Conservation (phyloP, 2,113 vertebrate species). For the Pomatorhinus ruficollis region DNA sequence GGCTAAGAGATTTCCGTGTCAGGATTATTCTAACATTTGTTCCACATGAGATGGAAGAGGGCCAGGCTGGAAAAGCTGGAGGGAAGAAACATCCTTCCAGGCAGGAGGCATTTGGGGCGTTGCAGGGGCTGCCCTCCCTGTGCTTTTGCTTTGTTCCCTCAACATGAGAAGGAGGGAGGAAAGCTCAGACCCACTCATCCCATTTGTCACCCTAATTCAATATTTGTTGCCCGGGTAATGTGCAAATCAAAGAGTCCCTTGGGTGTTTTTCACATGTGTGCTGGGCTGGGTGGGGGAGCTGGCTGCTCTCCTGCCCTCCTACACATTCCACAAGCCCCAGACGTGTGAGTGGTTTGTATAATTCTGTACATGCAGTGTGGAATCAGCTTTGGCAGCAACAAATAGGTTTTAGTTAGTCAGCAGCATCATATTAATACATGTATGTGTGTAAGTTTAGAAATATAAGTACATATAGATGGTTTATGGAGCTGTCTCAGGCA, state of each 20-base stretch:
- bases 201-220: background rate
- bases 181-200: background rate
- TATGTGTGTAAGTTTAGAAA: background rate
- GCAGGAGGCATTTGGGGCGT: fast-evolving
- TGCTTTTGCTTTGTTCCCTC: background rate
- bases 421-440: background rate
- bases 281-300: background rate
- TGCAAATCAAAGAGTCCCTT: background rate
- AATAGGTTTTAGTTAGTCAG: background rate
- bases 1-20: background rate
- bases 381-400: background rate
- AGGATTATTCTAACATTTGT: background rate
- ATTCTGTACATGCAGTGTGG: background rate
- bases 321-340: background rate
- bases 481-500: background rate
- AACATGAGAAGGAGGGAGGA: background rate
- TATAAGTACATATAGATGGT: background rate
- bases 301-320: background rate
- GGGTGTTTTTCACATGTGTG: background rate
- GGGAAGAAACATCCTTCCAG: background rate
- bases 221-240: background rate
- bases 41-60: background rate
- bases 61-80: background rate
- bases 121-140: background rate
- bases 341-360: background rate